Evolutionary conservation across 2,888 invertebrate genomes (phyloP).

Genomic region (Alviniconcha strummeri): DNA sequence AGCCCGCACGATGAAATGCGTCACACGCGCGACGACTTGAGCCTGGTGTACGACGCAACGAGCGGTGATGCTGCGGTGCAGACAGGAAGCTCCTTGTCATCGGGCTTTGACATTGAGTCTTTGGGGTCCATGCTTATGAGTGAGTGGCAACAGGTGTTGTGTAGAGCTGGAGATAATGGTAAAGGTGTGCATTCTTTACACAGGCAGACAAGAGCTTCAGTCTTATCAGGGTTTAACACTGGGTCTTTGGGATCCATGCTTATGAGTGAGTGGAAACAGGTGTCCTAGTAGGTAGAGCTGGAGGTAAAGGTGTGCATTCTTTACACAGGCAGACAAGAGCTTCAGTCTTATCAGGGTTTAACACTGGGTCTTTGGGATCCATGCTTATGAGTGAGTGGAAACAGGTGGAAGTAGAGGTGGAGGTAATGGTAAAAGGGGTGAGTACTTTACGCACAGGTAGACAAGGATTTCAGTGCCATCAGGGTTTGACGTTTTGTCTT

Average conservation of each 20-base stretch:
- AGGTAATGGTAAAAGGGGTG: too few relatives aligned
- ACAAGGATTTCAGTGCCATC: too few relatives aligned
- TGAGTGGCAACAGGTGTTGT: constrained; percentile 33
- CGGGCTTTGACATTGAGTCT: constrained; percentile 43
- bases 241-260: constrained; percentile 55
- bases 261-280: constrained; percentile 42
- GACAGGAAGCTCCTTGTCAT: constrained; percentile 57
- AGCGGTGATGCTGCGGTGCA: constrained; percentile 57
- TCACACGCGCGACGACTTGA: constrained; percentile 56
- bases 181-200: too few relatives aligned
- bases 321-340: constrained; percentile 54
- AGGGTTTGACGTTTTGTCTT: too few relatives aligned
- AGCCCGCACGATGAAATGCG: constrained; percentile 45
- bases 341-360: constrained; percentile 43
- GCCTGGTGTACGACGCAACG: constrained; percentile 42
- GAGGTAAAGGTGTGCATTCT: too few relatives aligned
- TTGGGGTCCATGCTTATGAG: constrained; percentile 54
- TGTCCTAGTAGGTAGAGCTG: too few relatives aligned
- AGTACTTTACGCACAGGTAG: too few relatives aligned
- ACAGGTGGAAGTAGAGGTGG: too few relatives aligned
- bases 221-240: constrained; percentile 37
- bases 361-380: constrained; percentile 52
- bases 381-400: constrained; percentile 48
- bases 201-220: constrained; percentile 59
- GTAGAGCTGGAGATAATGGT: too few relatives aligned